Evolutionary conservation across 2,888 invertebrate species (phyloP), one percentile per base, ranked within the genome.

Genomic region (Meganola albula): DNA sequence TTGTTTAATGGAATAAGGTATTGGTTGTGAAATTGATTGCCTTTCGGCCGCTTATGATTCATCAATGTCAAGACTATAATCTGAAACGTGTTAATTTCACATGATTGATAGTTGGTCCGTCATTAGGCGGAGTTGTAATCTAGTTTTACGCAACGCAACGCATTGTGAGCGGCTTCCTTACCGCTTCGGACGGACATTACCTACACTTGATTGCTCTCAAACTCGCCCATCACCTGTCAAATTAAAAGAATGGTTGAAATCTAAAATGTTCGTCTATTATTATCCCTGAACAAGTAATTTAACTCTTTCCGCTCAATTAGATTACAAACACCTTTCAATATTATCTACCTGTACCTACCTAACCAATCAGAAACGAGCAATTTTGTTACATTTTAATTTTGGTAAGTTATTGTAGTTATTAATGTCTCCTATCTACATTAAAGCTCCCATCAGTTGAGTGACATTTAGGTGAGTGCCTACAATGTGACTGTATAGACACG

Each of bases 1-100:
- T 83, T 79, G 77, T 83, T 83, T 85, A 84, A 83, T 84, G 83
- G 75, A 84, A 83, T 83, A 83, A 82, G 82, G 83, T 75, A 82
- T 83, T 72, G 77, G 63, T 79, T 74, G 82, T 79, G 80, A 80
- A 83, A 83, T 84, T 83, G 84, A 84, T 84, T 84, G 84, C 78
- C 77, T 83, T 79, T 79, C 67, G 72, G 74, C 66, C 74, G 74
- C 72, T 80, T 83, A 84, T 83, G 83, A 84, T 84, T 84, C 82
- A 84, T 85, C 84, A 85, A 64, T 80, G 85, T 84, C 82, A 72
- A 64, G 73, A 74, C 67, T 70, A 74, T 75, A 77, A 75, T 79
- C 71, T 74, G 77, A 69, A 72, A 82, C 74, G 84, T 82, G 85
- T 83, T 83, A 84, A 84, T 83, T 79, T 78, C 54, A 65, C 74